These are phyloP conservation scores for Tachycineta bicolor DNA, from an alignment of 2,113 vertebrate genomes.

Conservation along the genomic window DNA sequence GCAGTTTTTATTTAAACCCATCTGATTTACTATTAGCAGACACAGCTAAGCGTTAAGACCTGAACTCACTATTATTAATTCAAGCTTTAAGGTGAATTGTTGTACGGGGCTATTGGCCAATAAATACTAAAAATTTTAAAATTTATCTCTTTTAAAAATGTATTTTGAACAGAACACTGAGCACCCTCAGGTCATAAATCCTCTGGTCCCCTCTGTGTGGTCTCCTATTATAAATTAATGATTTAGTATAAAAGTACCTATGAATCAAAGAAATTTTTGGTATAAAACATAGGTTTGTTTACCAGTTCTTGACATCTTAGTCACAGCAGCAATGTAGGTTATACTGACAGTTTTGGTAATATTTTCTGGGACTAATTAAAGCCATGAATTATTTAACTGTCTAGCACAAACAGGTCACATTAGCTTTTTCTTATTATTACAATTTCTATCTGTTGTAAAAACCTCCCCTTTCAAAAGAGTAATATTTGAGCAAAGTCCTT, in stretches of 20 bases:
- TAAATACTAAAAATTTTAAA: not conserved
- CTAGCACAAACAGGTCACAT: not conserved
- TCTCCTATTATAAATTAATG: not conserved
- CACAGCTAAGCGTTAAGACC: not conserved
- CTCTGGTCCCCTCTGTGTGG: not conserved
- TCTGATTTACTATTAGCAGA: not conserved
- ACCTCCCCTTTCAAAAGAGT: not conserved
- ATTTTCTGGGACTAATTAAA: not conserved
- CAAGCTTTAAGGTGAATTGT: not conserved
- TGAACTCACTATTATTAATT: not conserved
- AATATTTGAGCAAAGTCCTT: not conserved
- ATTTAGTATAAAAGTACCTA: not conserved
- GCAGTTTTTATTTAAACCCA: constrained; percentile 3
- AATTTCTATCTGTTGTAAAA: not conserved
- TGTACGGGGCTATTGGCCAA: not conserved
- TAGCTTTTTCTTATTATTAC: not conserved
- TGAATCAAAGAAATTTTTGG: not conserved
- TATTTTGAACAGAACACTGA: not conserved
- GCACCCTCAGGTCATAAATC: not conserved
- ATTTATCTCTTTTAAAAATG: not conserved
- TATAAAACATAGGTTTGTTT: not conserved
- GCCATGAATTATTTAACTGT: not conserved
- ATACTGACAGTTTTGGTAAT: not conserved
- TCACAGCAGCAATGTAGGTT: not conserved
- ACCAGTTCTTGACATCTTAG: not conserved